These are phyloP conservation scores for Ctenopoma multispine DNA, from an alignment of 2,797 vertebrate genomes.

Conservation along the genomic window DNA sequence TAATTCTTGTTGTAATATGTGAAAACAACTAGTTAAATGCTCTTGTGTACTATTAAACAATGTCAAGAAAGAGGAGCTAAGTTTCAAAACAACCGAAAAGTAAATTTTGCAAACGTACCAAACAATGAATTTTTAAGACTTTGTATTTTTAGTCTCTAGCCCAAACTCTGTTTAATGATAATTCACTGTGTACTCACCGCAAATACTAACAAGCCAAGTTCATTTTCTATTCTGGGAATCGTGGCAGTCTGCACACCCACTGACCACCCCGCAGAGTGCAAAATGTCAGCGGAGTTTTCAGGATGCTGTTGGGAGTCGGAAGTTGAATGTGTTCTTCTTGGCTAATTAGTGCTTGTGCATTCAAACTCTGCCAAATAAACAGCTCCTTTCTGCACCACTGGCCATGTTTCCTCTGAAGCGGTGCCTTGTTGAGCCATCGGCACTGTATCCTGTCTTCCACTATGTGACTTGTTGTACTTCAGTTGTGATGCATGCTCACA, in stretches of 20 bases:
- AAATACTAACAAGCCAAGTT: slow-evolving; percentile 58
- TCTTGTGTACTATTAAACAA: slow-evolving; percentile 2
- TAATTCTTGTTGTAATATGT: background rate
- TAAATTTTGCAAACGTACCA: slow-evolving; percentile 24
- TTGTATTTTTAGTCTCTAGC: slow-evolving; percentile 13
- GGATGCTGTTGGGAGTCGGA: slow-evolving; percentile 58
- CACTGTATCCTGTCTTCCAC: slow-evolving; percentile 49
- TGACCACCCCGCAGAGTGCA: slow-evolving; percentile 62
- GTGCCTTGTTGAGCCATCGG: slow-evolving; percentile 66
- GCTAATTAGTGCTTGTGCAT: slow-evolving; percentile 76
- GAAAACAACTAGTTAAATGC: slow-evolving; percentile 13
- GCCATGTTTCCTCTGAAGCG: slow-evolving; percentile 64
- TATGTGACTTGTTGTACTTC: slow-evolving; percentile 51
- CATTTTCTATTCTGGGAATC: slow-evolving; percentile 52
- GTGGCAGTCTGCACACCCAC: slow-evolving; percentile 42
- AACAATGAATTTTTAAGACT: slow-evolving; percentile 7
- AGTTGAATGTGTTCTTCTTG: slow-evolving; percentile 53
- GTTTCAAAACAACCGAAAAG: slow-evolving; percentile 5
- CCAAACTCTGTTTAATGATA: slow-evolving; percentile 27
- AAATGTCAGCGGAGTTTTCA: slow-evolving; percentile 70
- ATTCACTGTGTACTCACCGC: slow-evolving; percentile 31
- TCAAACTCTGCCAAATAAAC: slow-evolving; percentile 77
- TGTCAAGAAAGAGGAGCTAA: background rate
- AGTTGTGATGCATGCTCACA: slow-evolving; percentile 41
- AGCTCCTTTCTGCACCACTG: slow-evolving; percentile 74